Evolutionary conservation across 2,888 invertebrate species (phyloP), one percentile per base, ranked within the genome.

Genomic region (Eurytoma californica): DNA sequence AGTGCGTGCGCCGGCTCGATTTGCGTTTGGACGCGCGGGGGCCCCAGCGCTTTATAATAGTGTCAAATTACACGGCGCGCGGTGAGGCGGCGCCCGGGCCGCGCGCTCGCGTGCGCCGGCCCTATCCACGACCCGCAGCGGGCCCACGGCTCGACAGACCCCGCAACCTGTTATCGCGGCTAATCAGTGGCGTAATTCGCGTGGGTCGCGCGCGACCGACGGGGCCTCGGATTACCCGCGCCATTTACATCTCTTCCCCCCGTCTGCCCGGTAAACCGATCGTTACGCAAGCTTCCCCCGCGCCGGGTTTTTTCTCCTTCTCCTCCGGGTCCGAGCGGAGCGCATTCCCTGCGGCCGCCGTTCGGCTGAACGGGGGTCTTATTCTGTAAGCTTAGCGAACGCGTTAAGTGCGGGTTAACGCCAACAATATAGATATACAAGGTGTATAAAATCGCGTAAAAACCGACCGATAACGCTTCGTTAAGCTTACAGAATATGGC

Each of bases 161-260:
- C 18, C 74, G 69, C 67, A 83, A 82, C 82, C 76, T 82, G 82
- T 83, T 82, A 82, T 82, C 76, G 82, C 61, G 72, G 80, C 81
- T 75, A 82, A 82, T 83, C 80, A 81, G 77, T 70, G 60, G 57
- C 72, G 60, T 72, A 72, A 79, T 75, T 79, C 30, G 77, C 80
- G 51, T 51, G 65, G 70, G 28, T 77, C 57, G 24, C 14, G 20
- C 16, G 18, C 5, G 58, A 20, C 24, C 12, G 39, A 13, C 20
- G n/a, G 20, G 49, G 60, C n/a, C 49, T 70, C 66, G 67, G 20
- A 72, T 78, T 78, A 61, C 72, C 55, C 47, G 61, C 30, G 57
- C 58, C 66, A 78, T 78, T 78, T 73, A 68, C 73, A 78, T 78
- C 78, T 67, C 53, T 39, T 39, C 39, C 39, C 39, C 39, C 39